A percentile compares a stretch with the other conserved stretches of the same genome.
phyloP scores from a whole-genome alignment of 2,888 invertebrate species.

The Chloroclysta siterata region DNA sequence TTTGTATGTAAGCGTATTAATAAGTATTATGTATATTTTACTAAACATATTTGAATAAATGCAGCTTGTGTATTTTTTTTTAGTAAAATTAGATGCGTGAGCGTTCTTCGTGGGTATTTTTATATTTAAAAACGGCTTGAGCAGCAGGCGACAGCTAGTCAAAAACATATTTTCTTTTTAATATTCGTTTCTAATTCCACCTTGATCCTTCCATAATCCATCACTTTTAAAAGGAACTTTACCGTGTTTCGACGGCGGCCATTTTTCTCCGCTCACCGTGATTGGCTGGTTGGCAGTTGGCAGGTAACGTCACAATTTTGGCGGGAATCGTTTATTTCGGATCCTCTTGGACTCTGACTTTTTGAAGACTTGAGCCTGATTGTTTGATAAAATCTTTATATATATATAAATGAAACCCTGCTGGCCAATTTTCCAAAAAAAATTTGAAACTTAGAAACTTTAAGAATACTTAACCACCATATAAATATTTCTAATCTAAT shows the following conservation, averaged over 20 bases:
- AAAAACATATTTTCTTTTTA: slow-evolving; percentile 38
- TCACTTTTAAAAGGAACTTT: slow-evolving; percentile 53
- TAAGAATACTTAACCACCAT: too few species aligned
- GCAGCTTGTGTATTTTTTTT: too few species aligned
- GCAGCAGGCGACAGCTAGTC: slow-evolving; percentile 2
- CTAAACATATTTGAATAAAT: too few species aligned
- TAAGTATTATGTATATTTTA: too few species aligned
- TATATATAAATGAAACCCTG: too few species aligned
- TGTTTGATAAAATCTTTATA: too few species aligned
- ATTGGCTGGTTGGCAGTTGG: slow-evolving; percentile 63
- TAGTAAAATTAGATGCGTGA: too few species aligned
- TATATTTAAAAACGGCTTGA: background rate
- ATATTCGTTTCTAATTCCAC: slow-evolving; percentile 51
- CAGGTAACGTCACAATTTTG: slow-evolving; percentile 59
- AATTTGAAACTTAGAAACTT: too few species aligned
- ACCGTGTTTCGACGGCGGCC: slow-evolving; percentile 54
- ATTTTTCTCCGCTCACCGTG: slow-evolving; percentile 63
- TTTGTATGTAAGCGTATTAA: too few species aligned
- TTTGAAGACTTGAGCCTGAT: background rate
- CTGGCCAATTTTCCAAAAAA: too few species aligned
- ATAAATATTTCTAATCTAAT: too few species aligned
- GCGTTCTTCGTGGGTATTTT: background rate
- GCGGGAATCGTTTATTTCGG: slow-evolving; percentile 54
- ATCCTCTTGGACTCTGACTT: slow-evolving; percentile 35
- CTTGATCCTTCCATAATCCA: slow-evolving; percentile 55